Evolutionary conservation across 2,113 vertebrate genomes (phyloP).

Genomic region (Reinhardtius hippoglossoides): DNA sequence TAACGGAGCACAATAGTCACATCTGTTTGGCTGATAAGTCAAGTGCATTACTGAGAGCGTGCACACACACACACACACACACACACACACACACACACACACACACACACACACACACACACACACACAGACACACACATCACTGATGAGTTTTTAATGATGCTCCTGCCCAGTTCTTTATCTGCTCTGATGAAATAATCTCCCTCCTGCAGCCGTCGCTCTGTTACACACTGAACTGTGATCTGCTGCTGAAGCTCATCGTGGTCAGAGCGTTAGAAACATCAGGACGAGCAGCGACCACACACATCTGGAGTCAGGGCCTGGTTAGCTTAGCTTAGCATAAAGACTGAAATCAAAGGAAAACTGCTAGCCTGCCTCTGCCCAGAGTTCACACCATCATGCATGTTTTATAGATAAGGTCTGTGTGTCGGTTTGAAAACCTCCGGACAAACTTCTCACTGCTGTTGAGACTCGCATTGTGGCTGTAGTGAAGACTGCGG

Average conservation of each 20-base stretch:
- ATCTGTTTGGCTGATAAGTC: conserved; percentile 54
- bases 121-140: neutral
- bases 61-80: conserved; percentile 14
- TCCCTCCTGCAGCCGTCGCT: conserved; percentile 42
- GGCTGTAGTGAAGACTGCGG: neutral
- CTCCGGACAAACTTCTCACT: neutral
- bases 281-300: too few species aligned
- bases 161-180: conserved; percentile 59
- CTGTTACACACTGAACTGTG: conserved; percentile 27
- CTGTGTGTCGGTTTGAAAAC: neutral
- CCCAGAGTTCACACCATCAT: neutral
- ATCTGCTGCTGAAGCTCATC: neutral
- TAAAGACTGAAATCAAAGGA: neutral
- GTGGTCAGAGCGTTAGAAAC: too few species aligned
- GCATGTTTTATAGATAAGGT: neutral
- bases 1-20: conserved; percentile 58
- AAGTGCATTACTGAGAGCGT: conserved; percentile 16
- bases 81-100: neutral
- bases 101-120: neutral
- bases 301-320: too few species aligned
- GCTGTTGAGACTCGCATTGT: too few species aligned
- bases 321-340: conserved; percentile 10
- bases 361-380: neutral
- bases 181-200: conserved; percentile 62
- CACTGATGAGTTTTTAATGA: conserved; percentile 66